A percentile compares a stretch with the other conserved stretches of the same genome.
Conservation (phyloP, 2,113 vertebrate species). For the Lophotis ruficrista region DNA sequence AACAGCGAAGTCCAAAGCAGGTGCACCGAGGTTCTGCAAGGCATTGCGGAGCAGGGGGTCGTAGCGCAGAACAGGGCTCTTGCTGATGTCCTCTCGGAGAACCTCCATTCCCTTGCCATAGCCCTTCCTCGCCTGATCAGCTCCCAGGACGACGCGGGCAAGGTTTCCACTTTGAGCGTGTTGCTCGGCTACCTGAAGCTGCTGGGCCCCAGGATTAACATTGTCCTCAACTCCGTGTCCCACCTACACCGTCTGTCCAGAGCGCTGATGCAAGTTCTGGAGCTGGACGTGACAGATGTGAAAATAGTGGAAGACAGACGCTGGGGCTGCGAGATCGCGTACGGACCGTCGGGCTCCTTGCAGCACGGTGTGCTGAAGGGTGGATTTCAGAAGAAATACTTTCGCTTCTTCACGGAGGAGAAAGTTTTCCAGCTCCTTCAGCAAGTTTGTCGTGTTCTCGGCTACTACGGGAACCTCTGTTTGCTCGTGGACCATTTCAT, state of each 20-base stretch:
- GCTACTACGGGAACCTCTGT: constrained; percentile 89
- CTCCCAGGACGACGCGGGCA: constrained; percentile 87
- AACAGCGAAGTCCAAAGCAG: constrained; percentile 78
- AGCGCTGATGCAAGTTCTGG: constrained; percentile 90
- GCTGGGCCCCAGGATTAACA: constrained; percentile 82
- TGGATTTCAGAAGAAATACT: constrained; percentile 76
- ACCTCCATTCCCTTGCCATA: constrained; percentile 86
- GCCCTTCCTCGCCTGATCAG: constrained; percentile 91
- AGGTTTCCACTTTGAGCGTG: constrained; percentile 84
- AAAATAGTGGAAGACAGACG: constrained; percentile 86
- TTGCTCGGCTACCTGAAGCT: constrained; percentile 91
- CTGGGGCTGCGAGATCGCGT: neutral
- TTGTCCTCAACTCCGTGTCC: constrained; percentile 81
- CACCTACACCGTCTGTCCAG: constrained; percentile 91
- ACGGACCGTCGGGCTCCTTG: neutral
- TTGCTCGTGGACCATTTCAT: constrained; percentile 90
- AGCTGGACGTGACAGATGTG: constrained; percentile 86
- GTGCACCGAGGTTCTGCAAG: constrained; percentile 72
- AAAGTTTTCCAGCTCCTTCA: constrained; percentile 81
- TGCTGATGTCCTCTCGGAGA: constrained; percentile 86
- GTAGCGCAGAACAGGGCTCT: constrained; percentile 74
- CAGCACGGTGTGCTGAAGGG: neutral
- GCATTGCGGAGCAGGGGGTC: constrained; percentile 71
- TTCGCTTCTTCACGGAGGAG: constrained; percentile 89
- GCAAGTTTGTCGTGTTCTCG: constrained; percentile 87